phyloP scores from a whole-genome alignment of 2,888 invertebrate genomes.

The Trichogramma evanescens region DNA sequence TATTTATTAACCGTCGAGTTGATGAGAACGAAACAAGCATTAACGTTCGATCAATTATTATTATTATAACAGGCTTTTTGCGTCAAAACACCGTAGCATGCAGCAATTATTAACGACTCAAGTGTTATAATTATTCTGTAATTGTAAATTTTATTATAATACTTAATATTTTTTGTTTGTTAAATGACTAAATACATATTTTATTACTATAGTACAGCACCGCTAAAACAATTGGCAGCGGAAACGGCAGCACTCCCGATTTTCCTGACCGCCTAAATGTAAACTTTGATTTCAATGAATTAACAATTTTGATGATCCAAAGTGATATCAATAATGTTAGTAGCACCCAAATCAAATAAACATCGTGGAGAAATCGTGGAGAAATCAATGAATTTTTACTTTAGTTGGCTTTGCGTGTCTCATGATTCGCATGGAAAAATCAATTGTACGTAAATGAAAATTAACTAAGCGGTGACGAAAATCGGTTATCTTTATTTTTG shows the following conservation, averaged over 20 bases:
- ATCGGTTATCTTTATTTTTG: constrained; percentile 17
- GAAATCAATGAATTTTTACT: too few relatives aligned
- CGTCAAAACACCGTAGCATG: constrained; percentile 12
- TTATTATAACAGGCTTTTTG: constrained; percentile 2
- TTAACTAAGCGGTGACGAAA: constrained; percentile 21
- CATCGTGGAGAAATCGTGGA: too few relatives aligned
- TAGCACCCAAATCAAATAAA: too few relatives aligned
- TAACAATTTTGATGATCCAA: too few relatives aligned
- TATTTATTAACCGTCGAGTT: constrained; percentile 23
- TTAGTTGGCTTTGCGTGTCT: too few relatives aligned
- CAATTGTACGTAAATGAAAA: too few relatives aligned
- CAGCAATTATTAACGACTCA: not conserved
- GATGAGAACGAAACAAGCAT: constrained; percentile 12
- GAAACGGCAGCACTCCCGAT: constrained; percentile 23
- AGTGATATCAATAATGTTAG: too few relatives aligned
- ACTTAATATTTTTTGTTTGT: not conserved
- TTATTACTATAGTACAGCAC: constrained; percentile 21
- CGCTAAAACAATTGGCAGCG: constrained; percentile 24
- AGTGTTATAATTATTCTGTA: not conserved
- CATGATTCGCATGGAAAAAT: too few relatives aligned
- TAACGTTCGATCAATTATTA: too few relatives aligned
- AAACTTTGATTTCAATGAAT: too few relatives aligned
- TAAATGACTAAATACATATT: constrained; percentile 20
- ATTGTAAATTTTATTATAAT: not conserved
- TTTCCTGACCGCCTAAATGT: constrained; percentile 20